A percentile compares a stretch with the other conserved stretches of the same genome.
These are phyloP conservation scores for Tetranychus piercei DNA, from an alignment of 2,888 invertebrate genomes.

Conservation along the genomic window DNA sequence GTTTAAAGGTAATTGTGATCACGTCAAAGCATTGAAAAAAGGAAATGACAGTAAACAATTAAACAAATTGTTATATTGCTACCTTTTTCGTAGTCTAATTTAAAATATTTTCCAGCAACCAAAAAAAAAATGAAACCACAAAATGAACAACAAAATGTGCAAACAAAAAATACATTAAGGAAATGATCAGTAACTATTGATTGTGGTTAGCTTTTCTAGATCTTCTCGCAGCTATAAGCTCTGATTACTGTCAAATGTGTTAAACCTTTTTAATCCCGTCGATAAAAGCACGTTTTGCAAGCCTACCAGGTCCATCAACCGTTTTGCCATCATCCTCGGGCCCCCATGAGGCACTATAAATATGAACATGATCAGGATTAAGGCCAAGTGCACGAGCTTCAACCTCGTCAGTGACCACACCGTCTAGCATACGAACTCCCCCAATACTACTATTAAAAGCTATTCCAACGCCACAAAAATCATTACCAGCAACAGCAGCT, in stretches of 20 bases:
- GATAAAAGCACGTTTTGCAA: slow-evolving; percentile 75
- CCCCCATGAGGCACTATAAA: slow-evolving; percentile 93
- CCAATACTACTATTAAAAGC: slow-evolving; percentile 94
- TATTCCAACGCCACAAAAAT: slow-evolving; percentile 89
- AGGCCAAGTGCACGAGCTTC: slow-evolving; percentile 80
- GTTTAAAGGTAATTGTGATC: no score
- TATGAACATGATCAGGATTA: slow-evolving; percentile 84
- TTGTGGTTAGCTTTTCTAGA: no score
- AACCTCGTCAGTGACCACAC: slow-evolving; percentile 63
- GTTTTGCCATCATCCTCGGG: slow-evolving; percentile 93
- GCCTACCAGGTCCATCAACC: slow-evolving; percentile 82
- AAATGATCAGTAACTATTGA: no score
- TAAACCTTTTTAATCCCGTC: slow-evolving; percentile 50
- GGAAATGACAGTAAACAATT: no score
- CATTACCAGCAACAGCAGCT: slow-evolving; percentile 43
- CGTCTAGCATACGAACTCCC: slow-evolving; percentile 91
- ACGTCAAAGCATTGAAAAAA: no score
- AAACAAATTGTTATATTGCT: no score
- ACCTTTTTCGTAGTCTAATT: no score
- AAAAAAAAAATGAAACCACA: no score
- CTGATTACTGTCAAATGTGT: not conserved
- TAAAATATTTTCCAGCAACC: no score
- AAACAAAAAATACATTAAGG: no score
- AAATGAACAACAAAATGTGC: no score
- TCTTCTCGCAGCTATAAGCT: no score